Evolutionary conservation across 2,113 vertebrate genomes (phyloP), one percentile per base, ranked within the genome.

Genomic region (Dicerorhinus sumatrensis): DNA sequence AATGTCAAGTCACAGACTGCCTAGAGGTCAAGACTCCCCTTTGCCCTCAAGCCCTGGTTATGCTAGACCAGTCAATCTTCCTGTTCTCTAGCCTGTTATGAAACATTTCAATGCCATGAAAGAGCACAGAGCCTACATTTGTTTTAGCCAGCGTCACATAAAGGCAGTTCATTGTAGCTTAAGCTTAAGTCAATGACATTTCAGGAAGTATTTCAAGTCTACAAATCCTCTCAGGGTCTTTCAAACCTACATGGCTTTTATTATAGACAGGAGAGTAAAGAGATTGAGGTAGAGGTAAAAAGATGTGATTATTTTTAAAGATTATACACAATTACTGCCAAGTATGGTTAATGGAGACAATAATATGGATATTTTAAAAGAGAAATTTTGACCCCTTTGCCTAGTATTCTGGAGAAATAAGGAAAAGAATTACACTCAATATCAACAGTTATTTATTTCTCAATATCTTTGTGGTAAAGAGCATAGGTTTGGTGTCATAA

Each of bases 41-140:
- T 80, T 95, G n/a, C 75, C 87, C 67, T 63, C 56, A 84, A 87
- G 54, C 20, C 48, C 63, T 83, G 46, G 29, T 88, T 95, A 23
- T 86, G 17, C 80, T 80, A 91, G 93, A 60, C 69, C 21, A 80
- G 89, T 93, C 48, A 79, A 42, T 97, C 54, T 91, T 82, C 73
- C 51, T 96, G 12, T 81, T 96, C 36, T 91, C 36, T 89, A 89
- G 70, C 27, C 58, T 97, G 11, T 51, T 90, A 69, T 84, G 36
- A 90, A 95, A 92, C 60, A 69, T 90, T 33, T 91, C 87, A 96
- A 73, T 79, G 76, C 75, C 70, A 46, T 83, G 60, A 97, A 87
- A 80, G 90, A 93, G 91, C 80, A 98, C 70, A 98, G 90, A 97
- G 83, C 70, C 65, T 69, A 16, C 76, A 36, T 97, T 58, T 97